These are phyloP conservation scores for Artibeus jamaicensis DNA, from an alignment of 2,797 vertebrate genomes.

Conservation along the genomic window DNA sequence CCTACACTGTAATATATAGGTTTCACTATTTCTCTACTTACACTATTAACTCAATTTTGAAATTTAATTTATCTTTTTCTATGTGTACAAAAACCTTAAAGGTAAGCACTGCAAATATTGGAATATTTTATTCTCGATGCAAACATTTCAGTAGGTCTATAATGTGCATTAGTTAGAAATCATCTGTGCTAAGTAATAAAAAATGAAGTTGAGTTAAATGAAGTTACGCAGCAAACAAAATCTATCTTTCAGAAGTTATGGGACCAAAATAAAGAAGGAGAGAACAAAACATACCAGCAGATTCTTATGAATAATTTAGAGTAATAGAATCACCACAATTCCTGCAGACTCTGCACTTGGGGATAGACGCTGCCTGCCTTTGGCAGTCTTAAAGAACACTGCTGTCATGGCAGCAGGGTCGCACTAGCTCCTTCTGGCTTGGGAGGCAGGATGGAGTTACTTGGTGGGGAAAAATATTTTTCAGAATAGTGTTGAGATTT, in stretches of 20 bases:
- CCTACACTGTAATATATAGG: background rate
- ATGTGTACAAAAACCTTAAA: background rate
- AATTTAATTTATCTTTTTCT: background rate
- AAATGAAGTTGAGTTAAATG: constrained; percentile 14
- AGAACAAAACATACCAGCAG: background rate
- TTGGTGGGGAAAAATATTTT: background rate
- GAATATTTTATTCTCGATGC: background rate
- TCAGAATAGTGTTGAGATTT: background rate
- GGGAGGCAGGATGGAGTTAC: background rate
- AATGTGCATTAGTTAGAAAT: background rate
- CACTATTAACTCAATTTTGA: background rate
- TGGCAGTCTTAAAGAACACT: background rate
- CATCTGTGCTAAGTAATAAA: background rate
- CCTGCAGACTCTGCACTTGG: background rate
- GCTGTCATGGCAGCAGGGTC: background rate
- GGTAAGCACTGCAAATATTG: background rate
- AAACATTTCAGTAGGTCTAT: background rate
- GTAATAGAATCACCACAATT: background rate
- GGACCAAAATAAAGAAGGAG: background rate
- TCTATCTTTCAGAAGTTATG: background rate
- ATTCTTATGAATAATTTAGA: constrained; percentile 3
- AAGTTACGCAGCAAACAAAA: background rate
- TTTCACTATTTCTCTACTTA: background rate
- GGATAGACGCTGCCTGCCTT: background rate
- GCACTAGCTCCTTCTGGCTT: background rate